Evolutionary conservation across 1,140 invertebrate species (phyloP).

Genomic region (Magallana ariakensis): DNA sequence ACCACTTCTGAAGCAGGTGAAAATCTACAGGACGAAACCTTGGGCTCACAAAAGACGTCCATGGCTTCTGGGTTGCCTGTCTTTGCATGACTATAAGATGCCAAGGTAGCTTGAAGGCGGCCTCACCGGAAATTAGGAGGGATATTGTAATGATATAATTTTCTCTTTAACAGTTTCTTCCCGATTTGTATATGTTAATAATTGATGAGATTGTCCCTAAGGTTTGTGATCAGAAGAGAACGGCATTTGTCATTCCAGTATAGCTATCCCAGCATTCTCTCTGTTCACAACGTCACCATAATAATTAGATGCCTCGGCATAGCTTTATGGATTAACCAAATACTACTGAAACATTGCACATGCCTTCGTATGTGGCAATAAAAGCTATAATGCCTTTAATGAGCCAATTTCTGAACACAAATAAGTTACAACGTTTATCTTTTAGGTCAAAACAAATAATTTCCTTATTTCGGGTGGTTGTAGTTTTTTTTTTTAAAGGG

Average conservation of each 20-base stretch:
- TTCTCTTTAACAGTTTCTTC: constrained; percentile 32
- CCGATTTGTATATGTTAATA: constrained; percentile 28
- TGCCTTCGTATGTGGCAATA: no score
- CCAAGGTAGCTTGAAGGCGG: constrained; percentile 25
- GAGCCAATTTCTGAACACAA: no score
- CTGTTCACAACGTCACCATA: neutral
- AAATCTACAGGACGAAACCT: constrained; percentile 21
- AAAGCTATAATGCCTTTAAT: no score
- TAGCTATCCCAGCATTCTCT: constrained; percentile 11
- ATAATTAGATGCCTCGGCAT: neutral
- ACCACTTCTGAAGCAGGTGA: constrained; percentile 36
- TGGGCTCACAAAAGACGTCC: constrained; percentile 15
- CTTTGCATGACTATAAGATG: constrained; percentile 3
- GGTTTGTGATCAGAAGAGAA: neutral
- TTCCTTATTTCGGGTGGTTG: no score
- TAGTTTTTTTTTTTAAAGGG: no score
- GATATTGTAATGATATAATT: constrained; percentile 25
- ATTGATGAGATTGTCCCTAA: constrained; percentile 33
- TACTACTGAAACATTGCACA: no score
- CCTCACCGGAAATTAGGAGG: constrained; percentile 5
- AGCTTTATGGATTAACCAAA: neutral
- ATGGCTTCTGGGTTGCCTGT: constrained; percentile 2
- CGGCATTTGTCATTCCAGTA: neutral
- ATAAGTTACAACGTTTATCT: no score
- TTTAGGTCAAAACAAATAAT: no score